These are phyloP conservation scores for Leptatherina wallacei DNA, from an alignment of 2,797 vertebrate genomes.

Conservation along the genomic window DNA sequence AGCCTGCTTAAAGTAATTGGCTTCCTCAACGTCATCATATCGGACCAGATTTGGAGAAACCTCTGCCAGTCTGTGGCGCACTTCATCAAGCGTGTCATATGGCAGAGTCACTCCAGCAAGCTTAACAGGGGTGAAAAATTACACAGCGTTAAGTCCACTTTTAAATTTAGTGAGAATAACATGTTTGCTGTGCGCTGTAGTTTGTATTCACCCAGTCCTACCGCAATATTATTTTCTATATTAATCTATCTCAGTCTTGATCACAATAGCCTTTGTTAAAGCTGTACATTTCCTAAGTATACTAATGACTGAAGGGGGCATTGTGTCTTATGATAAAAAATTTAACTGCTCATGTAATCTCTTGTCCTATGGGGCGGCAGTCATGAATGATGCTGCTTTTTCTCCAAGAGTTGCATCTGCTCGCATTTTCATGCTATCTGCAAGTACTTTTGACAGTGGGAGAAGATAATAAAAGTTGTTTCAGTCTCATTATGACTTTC, in stretches of 20 bases:
- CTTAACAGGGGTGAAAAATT: constrained; percentile 61
- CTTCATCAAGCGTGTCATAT: constrained; percentile 88
- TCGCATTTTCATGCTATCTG: neutral
- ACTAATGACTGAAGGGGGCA: neutral
- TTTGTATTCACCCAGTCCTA: neutral
- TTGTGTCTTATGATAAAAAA: neutral
- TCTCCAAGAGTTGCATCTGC: neutral
- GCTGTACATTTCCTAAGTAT: neutral
- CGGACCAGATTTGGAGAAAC: constrained; percentile 91
- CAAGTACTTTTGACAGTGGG: neutral
- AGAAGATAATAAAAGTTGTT: neutral
- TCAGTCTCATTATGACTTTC: neutral
- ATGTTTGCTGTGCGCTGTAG: neutral
- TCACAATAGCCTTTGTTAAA: too few relatives aligned
- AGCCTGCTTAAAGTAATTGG: constrained; percentile 92
- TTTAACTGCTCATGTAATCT: neutral
- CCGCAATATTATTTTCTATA: neutral
- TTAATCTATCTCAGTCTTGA: neutral
- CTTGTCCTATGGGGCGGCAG: neutral
- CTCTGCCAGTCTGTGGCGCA: constrained; percentile 86
- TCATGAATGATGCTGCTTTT: neutral
- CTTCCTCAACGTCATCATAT: constrained; percentile 89
- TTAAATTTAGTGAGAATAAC: neutral
- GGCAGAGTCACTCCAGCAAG: constrained; percentile 87
- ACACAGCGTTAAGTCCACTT: constrained; percentile 7